Percentiles rank a stretch among this genome's conserved stretches.
phyloP scores from a whole-genome alignment of 2,888 invertebrate genomes.

The Pammene aurita region DNA sequence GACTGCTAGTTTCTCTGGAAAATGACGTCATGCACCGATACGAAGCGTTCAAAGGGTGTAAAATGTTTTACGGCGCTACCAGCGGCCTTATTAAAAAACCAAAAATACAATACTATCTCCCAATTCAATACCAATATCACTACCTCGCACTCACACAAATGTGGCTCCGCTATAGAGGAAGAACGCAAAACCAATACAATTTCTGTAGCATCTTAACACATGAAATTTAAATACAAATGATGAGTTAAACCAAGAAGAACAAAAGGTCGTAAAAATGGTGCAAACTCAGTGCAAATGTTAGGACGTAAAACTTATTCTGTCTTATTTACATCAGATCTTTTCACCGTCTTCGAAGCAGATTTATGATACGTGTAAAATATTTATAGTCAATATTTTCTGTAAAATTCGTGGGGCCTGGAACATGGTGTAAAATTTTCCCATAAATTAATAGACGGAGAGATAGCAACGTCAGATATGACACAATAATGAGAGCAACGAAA shows the following conservation, averaged over 20 bases:
- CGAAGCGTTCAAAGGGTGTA: conserved; percentile 5
- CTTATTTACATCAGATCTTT: conserved; percentile 29
- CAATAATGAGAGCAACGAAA: too few relatives aligned
- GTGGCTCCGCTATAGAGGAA: background rate
- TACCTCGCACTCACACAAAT: background rate
- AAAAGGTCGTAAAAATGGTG: conserved; percentile 25
- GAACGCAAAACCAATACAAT: background rate
- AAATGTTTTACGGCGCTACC: background rate
- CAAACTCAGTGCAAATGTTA: conserved; percentile 20
- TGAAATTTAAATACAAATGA: background rate
- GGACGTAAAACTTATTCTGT: conserved; percentile 26
- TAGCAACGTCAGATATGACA: too few relatives aligned
- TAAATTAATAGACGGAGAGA: too few relatives aligned
- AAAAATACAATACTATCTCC: background rate
- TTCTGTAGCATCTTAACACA: background rate
- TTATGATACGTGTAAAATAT: conserved; percentile 23
- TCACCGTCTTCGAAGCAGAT: background rate
- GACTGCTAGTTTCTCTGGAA: background rate
- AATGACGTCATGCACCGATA: too few relatives aligned
- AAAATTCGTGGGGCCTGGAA: background rate
- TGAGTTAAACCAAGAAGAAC: background rate
- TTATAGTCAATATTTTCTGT: background rate
- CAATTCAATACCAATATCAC: background rate
- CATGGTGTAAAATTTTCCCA: background rate
- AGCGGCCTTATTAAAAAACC: background rate